Percentiles rank a stretch among this genome's conserved stretches.
Evolutionary conservation across 2,797 vertebrate genomes (phyloP).

Genomic region (Clarias platycephalus): DNA sequence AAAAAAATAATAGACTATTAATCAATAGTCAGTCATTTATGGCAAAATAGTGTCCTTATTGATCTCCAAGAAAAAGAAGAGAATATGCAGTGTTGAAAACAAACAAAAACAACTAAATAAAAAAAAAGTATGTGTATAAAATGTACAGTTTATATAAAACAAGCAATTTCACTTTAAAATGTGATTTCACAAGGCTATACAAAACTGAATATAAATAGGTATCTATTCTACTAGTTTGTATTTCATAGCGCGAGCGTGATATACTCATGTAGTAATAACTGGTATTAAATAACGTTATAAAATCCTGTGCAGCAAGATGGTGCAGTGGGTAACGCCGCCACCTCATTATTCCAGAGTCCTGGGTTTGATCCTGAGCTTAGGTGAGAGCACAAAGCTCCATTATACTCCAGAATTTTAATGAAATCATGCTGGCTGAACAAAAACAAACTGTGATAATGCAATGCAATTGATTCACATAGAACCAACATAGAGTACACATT

Average conservation of each 20-base stretch:
- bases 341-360: not conserved
- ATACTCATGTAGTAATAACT: not conserved
- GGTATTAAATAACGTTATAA: not conserved
- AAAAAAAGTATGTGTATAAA: no score
- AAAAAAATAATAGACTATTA: no score
- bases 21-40: no score
- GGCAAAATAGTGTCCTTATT: no score
- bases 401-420: not conserved
- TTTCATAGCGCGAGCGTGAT: not conserved
- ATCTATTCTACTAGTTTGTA: not conserved
- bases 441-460: not conserved
- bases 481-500: not conserved
- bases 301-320: not conserved
- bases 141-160: not conserved
- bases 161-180: not conserved
- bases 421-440: not conserved
- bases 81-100: no score
- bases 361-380: not conserved
- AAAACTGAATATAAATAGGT: not conserved
- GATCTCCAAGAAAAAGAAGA: no score
- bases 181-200: not conserved
- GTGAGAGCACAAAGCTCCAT: not conserved
- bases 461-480: not conserved
- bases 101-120: no score
- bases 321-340: not conserved